Conservation (phyloP, 2,113 vertebrate genomes). For the Scolopax mira region DNA sequence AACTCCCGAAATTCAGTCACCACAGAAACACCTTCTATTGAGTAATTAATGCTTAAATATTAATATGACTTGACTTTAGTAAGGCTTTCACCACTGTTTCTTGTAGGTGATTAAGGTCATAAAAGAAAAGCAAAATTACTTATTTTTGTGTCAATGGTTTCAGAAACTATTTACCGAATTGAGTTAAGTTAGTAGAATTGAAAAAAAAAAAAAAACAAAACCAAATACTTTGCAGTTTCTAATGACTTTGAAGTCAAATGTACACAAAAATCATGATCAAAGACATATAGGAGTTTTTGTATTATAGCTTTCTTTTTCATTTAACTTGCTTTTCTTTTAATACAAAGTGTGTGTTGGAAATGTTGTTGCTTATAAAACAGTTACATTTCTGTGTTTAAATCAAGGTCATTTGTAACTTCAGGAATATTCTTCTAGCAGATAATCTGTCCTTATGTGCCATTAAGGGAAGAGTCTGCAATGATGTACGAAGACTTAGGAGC, state of each 20-base stretch:
- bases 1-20: neutral
- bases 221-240: neutral
- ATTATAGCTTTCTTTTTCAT: neutral
- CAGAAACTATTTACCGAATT: neutral
- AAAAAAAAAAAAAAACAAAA: neutral
- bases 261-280: neutral
- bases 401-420: neutral
- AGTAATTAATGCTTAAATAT: neutral
- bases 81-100: neutral
- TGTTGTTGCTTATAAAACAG: neutral
- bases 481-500: neutral
- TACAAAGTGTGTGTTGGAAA: neutral
- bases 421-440: neutral
- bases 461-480: neutral
- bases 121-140: neutral
- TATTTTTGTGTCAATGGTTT: neutral
- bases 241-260: neutral
- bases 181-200: neutral
- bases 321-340: neutral
- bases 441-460: neutral
- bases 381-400: neutral
- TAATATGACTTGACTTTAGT: neutral
- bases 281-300: neutral
- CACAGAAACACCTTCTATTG: neutral
- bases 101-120: neutral